Base-by-base conservation (phyloP, 2,797 vertebrate genomes). In the Enteromius trimaculatus region DNA sequence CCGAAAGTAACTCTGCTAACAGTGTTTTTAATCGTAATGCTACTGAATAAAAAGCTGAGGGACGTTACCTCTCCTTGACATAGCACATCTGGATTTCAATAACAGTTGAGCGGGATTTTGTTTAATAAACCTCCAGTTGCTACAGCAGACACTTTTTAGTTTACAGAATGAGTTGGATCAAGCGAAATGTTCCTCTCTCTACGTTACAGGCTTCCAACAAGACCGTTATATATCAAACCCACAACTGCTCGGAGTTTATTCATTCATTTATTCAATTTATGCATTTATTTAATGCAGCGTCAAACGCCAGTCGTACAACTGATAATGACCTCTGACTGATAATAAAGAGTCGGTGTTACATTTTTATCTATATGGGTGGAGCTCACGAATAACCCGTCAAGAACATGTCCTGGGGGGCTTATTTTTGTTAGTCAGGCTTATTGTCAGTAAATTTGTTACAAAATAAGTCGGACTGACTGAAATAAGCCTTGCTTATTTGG, bases 101-200 rank as follows among this genome's bases (percentile, higher is more conserved):
- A 78, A 44, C 76, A 65, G 42, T 42, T 23, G 31, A 39, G 42
- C 19, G 9, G 62, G 60, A 51, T 80, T 80, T n/a, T 80, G 69
- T 75, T 82, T 75, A 75, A 82, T 65, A 75, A 81, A 82, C 58
- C 31, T 34, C 31, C 53, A 51, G 80, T 81, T 72, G 70, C 58
- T 51, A 72, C 70, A 74, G 58, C 44, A 71, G 49, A 70, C n/a
- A 23, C 10, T 34, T 16, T 37, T 74, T 51, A 49, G 80, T 74
- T 82, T 82, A 82, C 31, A 65, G 70, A 51, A 26, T 2, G 44
- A 74, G 42, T 23, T 58, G 31, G 58, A 64, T 49, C n/a, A 37
- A 65, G 70, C 1, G 0, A 64, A 71, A 72, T 26, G 37, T 51
- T 64, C 39, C 16, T 6, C 39, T 47, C 16, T 29, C 75, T 11